Conservation (phyloP, 2,888 invertebrate genomes). For the Agonopterix arenella region DNA sequence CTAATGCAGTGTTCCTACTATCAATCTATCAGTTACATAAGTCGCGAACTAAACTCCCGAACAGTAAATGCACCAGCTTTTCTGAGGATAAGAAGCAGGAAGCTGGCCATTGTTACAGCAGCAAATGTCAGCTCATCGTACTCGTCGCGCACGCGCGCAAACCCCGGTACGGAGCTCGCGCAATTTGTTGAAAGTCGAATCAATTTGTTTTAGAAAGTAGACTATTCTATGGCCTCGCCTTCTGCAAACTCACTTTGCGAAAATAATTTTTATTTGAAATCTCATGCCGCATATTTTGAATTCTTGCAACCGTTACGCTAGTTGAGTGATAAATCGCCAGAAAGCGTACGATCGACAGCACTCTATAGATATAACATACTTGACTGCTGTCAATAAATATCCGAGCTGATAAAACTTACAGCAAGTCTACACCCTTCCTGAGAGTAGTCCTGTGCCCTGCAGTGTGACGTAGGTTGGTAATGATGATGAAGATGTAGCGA, state of each 20-base stretch:
- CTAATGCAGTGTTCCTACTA: too few relatives aligned
- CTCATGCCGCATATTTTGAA: constrained; percentile 4
- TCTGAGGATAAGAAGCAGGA: constrained; percentile 27
- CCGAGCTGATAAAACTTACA: too few relatives aligned
- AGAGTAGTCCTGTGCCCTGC: too few relatives aligned
- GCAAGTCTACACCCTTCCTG: too few relatives aligned
- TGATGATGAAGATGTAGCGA: too few relatives aligned
- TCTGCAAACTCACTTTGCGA: constrained; percentile 34
- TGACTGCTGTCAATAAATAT: too few relatives aligned
- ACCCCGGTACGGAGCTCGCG: constrained; percentile 22
- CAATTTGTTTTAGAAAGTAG: constrained; percentile 72
- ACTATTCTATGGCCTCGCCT: constrained; percentile 41
- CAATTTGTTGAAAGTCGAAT: constrained; percentile 70
- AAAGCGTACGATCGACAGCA: constrained; percentile 2
- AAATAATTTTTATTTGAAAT: constrained; percentile 10
- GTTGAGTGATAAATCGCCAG: constrained; percentile 6
- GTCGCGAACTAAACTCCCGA: background rate
- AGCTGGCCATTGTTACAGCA: constrained; percentile 22
- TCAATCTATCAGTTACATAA: background rate
- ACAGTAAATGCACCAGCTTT: constrained; percentile 11
- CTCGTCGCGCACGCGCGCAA: constrained; percentile 26
- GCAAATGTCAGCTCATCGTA: constrained; percentile 47
- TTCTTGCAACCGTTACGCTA: constrained; percentile 1
- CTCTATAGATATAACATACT: too few relatives aligned
- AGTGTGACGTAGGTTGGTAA: too few relatives aligned